Base-by-base conservation (phyloP, 2,888 invertebrate species). In the Mycalesis mineus region DNA sequence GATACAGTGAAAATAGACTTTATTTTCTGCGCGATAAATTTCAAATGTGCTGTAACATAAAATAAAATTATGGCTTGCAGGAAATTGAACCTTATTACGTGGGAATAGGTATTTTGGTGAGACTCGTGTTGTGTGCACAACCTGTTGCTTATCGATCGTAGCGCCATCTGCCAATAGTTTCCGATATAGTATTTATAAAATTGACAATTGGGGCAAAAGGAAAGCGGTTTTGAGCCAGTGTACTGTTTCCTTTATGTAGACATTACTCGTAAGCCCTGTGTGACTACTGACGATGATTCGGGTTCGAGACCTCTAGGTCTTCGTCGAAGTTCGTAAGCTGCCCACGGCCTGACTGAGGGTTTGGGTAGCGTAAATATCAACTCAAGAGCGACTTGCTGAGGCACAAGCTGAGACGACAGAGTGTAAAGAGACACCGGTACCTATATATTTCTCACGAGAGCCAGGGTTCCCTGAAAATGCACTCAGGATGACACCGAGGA, bases 131-230 rank as follows among this genome's bases (percentile, higher is more conserved):
- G 29, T 15, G 15, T 14, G 15, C 29, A 22, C 40, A 15, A 55
- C 57, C 47, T 57, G 57, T 53, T 60, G 60, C 45, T 51, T 60
- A 58, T 64, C 55, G 61, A 62, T 56, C 61, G 42, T 29, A 40
- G 15, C 52, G 55, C 52, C 48, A 57, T 61, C 58, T 61, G 59
- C 47, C 55, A 41, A 44, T 55, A 60, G 52, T 31, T 52, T 57
- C 45, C 45, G 52, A 52, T 50, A 53, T 33, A 44, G 42, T 9
- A 11, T 37, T 49, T 37, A 41, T 28, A 42, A 31, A 31, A 28
- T 13, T n/a, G 42, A 28, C 28, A 28, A 7, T 44, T 13, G 42
- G n/a, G n/a, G n/a, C n/a, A 44, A 44, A 44, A 22, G 28, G 28
- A 28, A 44, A 44, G 22, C 42, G n/a, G 2, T n/a, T 2, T 14